phyloP scores from a whole-genome alignment of 2,113 vertebrate genomes.

The Sus scrofa region DNA sequence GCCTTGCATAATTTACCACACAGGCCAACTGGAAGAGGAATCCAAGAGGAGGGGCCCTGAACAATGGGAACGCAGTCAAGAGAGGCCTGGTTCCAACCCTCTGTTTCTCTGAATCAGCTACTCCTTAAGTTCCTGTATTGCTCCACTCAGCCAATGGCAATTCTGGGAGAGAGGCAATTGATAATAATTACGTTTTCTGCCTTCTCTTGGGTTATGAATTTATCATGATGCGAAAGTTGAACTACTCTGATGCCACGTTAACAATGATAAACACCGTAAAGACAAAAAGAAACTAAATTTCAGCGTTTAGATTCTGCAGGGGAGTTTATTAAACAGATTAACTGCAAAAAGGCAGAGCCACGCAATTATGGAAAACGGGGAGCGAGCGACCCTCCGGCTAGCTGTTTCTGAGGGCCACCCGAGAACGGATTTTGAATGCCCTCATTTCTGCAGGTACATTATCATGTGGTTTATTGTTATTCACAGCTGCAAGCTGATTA shows the following conservation, averaged over 20 bases:
- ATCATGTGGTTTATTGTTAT: constrained; percentile 67
- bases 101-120: constrained; percentile 74
- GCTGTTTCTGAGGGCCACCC: constrained; percentile 50
- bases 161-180: constrained; percentile 74
- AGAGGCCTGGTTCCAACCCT: neutral
- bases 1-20: neutral
- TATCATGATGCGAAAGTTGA: constrained; percentile 80
- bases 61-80: neutral
- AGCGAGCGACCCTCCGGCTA: constrained; percentile 9
- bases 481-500: constrained; percentile 66
- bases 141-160: constrained; percentile 74
- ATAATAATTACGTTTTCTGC: constrained; percentile 83
- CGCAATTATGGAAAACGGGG: constrained; percentile 54
- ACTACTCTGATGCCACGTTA: constrained; percentile 74
- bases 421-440: constrained; percentile 52
- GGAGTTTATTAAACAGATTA: constrained; percentile 79
- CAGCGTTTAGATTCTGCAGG: constrained; percentile 69
- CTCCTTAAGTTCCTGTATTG: constrained; percentile 49
- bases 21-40: neutral
- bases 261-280: constrained; percentile 83
- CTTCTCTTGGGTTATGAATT: constrained; percentile 83
- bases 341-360: constrained; percentile 65
- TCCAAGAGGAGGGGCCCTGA: neutral
- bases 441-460: constrained; percentile 69
- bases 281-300: constrained; percentile 79